These are phyloP conservation scores for Tachina lurida DNA, from an alignment of 2,888 invertebrate genomes.

Conservation along the genomic window DNA sequence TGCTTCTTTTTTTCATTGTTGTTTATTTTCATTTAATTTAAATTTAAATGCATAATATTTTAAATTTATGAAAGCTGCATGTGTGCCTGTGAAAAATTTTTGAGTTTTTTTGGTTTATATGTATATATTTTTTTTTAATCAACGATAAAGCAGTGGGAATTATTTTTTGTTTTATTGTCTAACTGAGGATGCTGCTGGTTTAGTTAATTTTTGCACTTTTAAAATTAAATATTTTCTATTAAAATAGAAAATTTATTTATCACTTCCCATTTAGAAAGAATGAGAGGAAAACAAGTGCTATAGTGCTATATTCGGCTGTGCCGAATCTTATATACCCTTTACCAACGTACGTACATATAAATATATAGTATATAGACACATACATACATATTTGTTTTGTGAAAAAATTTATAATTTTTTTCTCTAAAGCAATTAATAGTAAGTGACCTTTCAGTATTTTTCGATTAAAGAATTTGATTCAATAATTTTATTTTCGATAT, in stretches of 20 bases:
- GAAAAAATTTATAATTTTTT: too few species aligned
- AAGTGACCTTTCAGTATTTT: too few species aligned
- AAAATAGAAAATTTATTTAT: slow-evolving; percentile 49
- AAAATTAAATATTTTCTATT: slow-evolving; percentile 38
- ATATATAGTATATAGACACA: too few species aligned
- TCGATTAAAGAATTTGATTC: too few species aligned
- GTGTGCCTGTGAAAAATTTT: neutral
- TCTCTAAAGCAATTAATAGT: too few species aligned
- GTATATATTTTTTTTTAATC: slow-evolving; percentile 34
- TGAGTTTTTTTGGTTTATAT: slow-evolving; percentile 5
- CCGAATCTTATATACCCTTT: too few species aligned
- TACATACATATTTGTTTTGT: too few species aligned
- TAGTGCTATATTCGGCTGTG: too few species aligned
- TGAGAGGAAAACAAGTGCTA: too few species aligned
- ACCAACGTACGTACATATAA: too few species aligned
- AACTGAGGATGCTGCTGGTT: neutral
- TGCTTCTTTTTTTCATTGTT: slow-evolving; percentile 9
- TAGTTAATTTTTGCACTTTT: slow-evolving; percentile 28
- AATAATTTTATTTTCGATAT: too few species aligned
- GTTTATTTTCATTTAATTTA: slow-evolving; percentile 49
- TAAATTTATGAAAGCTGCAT: slow-evolving; percentile 36
- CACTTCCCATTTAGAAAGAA: slow-evolving; percentile 33
- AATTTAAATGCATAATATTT: slow-evolving; percentile 47
- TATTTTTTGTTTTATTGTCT: neutral
- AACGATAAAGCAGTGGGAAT: slow-evolving; percentile 33